Percentiles rank a stretch among this genome's conserved stretches.
Conservation (phyloP, 2,113 vertebrate genomes). For the Malaclemys terrapin region DNA sequence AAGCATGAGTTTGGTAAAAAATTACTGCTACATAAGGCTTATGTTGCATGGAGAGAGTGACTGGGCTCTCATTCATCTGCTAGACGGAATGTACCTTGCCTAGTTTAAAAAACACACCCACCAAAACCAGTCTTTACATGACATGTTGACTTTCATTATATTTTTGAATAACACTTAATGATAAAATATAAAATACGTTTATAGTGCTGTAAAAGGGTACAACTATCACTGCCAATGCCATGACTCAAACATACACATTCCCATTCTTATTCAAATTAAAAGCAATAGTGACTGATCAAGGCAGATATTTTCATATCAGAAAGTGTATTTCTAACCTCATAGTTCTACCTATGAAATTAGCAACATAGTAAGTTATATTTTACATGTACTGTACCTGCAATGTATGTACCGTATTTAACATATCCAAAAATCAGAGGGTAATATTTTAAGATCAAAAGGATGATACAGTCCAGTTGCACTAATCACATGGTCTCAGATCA, state of each 20-base stretch:
- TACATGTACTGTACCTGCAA: not conserved
- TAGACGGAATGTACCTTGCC: accelerated
- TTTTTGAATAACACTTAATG: not conserved
- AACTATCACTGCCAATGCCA: accelerated
- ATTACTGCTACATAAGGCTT: not conserved
- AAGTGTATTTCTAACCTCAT: constrained; percentile 52
- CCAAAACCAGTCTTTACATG: not conserved
- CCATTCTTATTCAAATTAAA: constrained; percentile 13
- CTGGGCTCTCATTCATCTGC: not conserved
- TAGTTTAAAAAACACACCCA: not conserved
- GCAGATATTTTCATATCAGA: not conserved
- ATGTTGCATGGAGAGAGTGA: not conserved
- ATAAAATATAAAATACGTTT: not conserved
- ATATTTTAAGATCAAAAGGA: constrained; percentile 2
- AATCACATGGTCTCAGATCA: not conserved
- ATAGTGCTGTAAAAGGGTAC: not conserved
- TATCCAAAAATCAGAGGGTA: constrained; percentile 21
- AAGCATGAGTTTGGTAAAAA: not conserved
- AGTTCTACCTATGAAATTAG: constrained; percentile 35
- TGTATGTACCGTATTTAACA: not conserved
- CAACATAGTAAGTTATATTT: not conserved
- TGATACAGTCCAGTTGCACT: not conserved
- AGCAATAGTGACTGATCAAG: constrained; percentile 38
- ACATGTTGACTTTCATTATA: not conserved
- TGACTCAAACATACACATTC: not conserved